Conservation (phyloP, 23 tunicate species). For the Phallusia fumigata region DNA sequence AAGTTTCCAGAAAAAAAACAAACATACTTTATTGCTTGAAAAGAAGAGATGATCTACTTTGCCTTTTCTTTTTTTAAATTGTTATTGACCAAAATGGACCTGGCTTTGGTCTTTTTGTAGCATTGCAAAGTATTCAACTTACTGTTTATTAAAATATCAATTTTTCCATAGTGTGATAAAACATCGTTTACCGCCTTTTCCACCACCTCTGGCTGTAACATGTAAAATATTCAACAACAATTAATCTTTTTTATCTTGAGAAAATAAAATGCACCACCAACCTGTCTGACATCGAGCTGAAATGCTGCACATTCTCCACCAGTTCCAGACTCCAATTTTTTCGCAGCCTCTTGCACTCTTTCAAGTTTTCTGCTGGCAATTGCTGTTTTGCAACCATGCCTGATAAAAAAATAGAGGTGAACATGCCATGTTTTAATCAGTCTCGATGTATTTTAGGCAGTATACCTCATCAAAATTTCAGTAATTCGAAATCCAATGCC, state of each 20-base stretch:
- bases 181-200: conserved; percentile 37
- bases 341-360: conserved; percentile 69
- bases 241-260: no score
- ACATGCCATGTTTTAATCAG: neutral
- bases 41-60: no score
- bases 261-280: neutral
- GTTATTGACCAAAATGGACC: no score
- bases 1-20: no score
- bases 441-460: neutral
- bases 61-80: no score
- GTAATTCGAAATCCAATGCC: conserved; percentile 95
- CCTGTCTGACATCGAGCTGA: conserved; percentile 73
- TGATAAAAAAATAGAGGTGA: neutral
- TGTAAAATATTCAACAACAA: neutral
- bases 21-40: no score
- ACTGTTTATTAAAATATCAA: conserved; percentile 83
- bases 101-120: neutral
- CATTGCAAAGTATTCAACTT: conserved; percentile 8
- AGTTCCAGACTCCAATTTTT: conserved; percentile 65
- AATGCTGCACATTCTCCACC: conserved; percentile 67
- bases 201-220: conserved; percentile 44
- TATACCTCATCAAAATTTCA: conserved; percentile 88
- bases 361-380: conserved; percentile 87
- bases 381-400: conserved; percentile 88
- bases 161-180: conserved; percentile 38